phyloP scores from a whole-genome alignment of 35 echinoderm and acorn worm genomes.

The Chiridota heheva region DNA sequence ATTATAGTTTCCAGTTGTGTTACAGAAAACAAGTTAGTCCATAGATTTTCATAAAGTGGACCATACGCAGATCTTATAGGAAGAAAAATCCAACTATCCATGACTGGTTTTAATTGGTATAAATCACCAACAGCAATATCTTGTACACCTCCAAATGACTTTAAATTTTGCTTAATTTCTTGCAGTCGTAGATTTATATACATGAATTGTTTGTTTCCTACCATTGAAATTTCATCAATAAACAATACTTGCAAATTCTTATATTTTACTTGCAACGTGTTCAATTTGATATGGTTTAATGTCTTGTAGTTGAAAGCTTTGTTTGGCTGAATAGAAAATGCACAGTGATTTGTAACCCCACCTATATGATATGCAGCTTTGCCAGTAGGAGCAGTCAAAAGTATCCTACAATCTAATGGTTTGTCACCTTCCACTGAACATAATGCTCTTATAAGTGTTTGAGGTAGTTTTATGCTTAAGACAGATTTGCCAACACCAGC shows the following conservation, averaged over 20 bases:
- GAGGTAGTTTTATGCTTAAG: slow-evolving; percentile 7
- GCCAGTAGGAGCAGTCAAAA: slow-evolving; percentile 44
- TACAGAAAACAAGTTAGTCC: background rate
- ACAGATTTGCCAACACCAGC: slow-evolving; percentile 43
- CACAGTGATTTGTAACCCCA: slow-evolving; percentile 34
- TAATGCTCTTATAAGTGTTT: slow-evolving; percentile 15
- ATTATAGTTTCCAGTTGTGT: slow-evolving; percentile 23
- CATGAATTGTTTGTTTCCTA: slow-evolving; percentile 34
- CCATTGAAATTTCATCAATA: slow-evolving; percentile 62
- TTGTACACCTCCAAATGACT: slow-evolving; percentile 39
- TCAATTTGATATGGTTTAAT: slow-evolving; percentile 1
- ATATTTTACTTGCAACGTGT: slow-evolving; percentile 30
- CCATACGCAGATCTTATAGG: background rate
- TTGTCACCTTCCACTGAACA: slow-evolving; percentile 15
- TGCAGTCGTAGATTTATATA: slow-evolving; percentile 10
- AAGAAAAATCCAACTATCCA: slow-evolving; percentile 34
- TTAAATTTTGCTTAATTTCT: slow-evolving; percentile 7
- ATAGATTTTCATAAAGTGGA: slow-evolving; percentile 20
- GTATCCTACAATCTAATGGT: slow-evolving; percentile 12
- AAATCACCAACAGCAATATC: slow-evolving; percentile 41
- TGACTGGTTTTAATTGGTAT: slow-evolving; percentile 31
- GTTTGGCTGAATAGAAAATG: slow-evolving; percentile 35
- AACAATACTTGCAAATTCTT: slow-evolving; percentile 22
- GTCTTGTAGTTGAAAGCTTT: slow-evolving; percentile 15
- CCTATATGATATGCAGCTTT: slow-evolving; percentile 51